Evolutionary conservation across 2,888 invertebrate species (phyloP).

Genomic region (Petrophora chlorosata): DNA sequence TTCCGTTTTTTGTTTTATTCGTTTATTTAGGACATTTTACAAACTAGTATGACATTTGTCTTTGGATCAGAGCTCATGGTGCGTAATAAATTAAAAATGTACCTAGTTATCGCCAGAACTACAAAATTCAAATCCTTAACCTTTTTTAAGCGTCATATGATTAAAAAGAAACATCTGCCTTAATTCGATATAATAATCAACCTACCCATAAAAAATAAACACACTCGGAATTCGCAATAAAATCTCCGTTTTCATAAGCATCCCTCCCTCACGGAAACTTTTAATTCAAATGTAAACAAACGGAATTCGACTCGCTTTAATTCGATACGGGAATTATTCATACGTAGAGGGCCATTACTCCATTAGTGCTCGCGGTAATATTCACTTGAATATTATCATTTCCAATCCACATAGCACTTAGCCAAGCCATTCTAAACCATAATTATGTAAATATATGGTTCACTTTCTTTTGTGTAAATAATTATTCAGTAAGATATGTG

Average conservation of each 20-base stretch:
- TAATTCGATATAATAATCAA: too few species aligned
- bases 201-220: too few species aligned
- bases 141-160: too few species aligned
- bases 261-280: constrained; percentile 39
- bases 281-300: constrained; percentile 55
- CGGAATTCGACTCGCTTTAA: constrained; percentile 50
- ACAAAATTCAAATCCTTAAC: too few species aligned
- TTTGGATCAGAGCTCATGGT: too few species aligned
- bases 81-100: too few species aligned
- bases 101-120: too few species aligned
- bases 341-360: constrained; percentile 52
- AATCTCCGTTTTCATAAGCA: background rate
- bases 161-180: too few species aligned
- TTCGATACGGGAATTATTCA: constrained; percentile 59
- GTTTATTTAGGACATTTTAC: too few species aligned
- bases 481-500: constrained; percentile 42
- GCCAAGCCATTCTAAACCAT: constrained; percentile 22
- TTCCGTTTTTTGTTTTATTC: too few species aligned
- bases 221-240: too few species aligned
- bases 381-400: constrained; percentile 49
- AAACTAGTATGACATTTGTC: too few species aligned
- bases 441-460: constrained; percentile 7
- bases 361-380: constrained; percentile 54
- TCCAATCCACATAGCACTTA: constrained; percentile 6
- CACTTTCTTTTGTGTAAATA: constrained; percentile 4